Conservation (phyloP, 2,113 vertebrate genomes). For the Limnothrissa miodon region DNA sequence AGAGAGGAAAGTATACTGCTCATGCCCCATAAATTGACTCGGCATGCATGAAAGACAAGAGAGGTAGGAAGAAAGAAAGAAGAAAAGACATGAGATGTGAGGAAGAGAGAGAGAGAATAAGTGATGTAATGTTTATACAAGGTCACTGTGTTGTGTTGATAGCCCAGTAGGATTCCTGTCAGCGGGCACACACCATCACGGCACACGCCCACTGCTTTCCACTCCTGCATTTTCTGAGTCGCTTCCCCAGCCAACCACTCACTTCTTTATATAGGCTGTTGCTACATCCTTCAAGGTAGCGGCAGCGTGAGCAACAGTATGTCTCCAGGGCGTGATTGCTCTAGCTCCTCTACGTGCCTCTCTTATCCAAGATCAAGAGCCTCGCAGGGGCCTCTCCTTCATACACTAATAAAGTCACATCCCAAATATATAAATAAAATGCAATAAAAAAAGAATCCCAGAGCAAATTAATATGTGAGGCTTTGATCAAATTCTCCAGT, state of each 20-base stretch:
- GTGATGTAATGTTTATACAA: background rate
- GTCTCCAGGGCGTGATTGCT: background rate
- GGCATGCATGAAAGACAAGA: background rate
- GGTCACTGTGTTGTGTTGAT: background rate
- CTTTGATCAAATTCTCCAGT: background rate
- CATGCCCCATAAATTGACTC: background rate
- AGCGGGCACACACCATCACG: background rate
- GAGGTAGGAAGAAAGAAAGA: background rate
- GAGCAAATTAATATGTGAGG: background rate
- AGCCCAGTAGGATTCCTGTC: slow-evolving; percentile 1
- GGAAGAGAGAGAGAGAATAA: background rate
- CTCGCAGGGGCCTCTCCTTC: background rate
- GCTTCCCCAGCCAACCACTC: background rate
- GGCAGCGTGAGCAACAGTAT: background rate
- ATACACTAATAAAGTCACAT: background rate
- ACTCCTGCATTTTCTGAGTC: background rate
- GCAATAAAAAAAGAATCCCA: background rate
- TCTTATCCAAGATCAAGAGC: background rate
- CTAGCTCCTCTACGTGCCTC: background rate
- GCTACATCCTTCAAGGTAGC: background rate
- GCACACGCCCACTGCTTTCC: background rate
- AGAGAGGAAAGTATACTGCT: background rate
- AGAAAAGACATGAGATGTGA: too few relatives aligned
- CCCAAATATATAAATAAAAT: background rate
- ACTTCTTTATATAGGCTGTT: background rate